Base-by-base conservation (phyloP, 2,888 invertebrate genomes). In the Nomada goodeniana region DNA sequence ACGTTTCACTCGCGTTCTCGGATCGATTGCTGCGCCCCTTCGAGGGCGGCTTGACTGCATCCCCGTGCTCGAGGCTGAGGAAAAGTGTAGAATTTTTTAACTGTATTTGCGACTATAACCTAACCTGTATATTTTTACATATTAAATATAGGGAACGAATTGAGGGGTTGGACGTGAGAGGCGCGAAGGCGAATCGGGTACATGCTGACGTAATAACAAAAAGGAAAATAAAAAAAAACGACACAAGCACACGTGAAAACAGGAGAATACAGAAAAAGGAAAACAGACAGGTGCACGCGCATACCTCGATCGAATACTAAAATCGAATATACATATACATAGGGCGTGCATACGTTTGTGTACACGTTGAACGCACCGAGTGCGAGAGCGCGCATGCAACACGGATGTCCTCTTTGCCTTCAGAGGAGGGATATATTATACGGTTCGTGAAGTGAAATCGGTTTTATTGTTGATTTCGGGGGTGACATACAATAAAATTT, bases 71-170 rank as follows among this genome's bases (percentile, higher is more conserved):
- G 87, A 89, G 82, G 86, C 89, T 88, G 84, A 86, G 0, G 36
- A 79, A 83, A 76, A 80, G 68, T 72, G 80, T 90, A 89, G 86
- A 89, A 86, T 89, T 90, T 90, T 91, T 89, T 84, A 86, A 91
- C 90, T 91, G 90, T 91, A 90, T 91, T 90, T 90, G 91, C 90
- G 91, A 92, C 88, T 92, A 92, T 91, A 92, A 91, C 86, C 89
- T 90, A 91, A 91, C 88, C 91, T 92, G 92, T 93, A 92, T 92
- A 92, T 92, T 93, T 93, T 93, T 92, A 92, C 92, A 92, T 90
- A 88, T 88, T 89, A 88, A 90, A 88, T 84, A 87, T 90, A 83
- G 85, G 79, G 76, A 81, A 81, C 78, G 87, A 88, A 86, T 86
- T 81, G 83, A 79, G 76, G 76, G 78, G 73, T 84, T 69, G 75